A percentile compares a stretch with the other conserved stretches of the same genome.
Evolutionary conservation across 2,113 vertebrate species (phyloP).

Genomic region (Aegotheles bennettii): DNA sequence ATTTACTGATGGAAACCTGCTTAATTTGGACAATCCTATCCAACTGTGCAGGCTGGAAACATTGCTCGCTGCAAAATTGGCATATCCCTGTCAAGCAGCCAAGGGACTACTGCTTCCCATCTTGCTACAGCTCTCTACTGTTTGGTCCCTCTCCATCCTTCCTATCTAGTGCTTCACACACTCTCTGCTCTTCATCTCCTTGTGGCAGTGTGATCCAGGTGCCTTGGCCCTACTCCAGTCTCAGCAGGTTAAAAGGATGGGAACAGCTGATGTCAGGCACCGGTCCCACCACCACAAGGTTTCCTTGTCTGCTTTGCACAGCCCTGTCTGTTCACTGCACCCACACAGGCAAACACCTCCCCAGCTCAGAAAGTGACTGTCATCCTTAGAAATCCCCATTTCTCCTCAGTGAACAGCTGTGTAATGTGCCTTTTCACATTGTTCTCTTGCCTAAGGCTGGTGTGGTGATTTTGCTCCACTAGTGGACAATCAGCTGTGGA

Average conservation of each 20-base stretch:
- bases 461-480: neutral
- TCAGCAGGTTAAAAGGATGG: neutral
- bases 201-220: neutral
- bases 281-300: neutral
- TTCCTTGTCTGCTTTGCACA: neutral
- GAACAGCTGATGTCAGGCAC: neutral
- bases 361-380: neutral
- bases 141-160: neutral
- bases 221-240: neutral
- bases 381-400: neutral
- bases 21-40: neutral
- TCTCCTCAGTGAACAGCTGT: neutral
- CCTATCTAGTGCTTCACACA: neutral
- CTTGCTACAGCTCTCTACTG: neutral
- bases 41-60: neutral
- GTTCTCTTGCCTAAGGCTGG: neutral
- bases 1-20: neutral
- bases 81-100: conserved; percentile 26
- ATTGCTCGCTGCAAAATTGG: neutral
- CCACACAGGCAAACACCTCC: neutral
- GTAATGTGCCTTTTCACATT: rapidly evolving
- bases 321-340: neutral
- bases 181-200: neutral
- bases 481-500: neutral
- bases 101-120: neutral